Evolutionary conservation across 2,113 vertebrate species (phyloP), one percentile per base, ranked within the genome.

Genomic region (Cyprinus carpio): DNA sequence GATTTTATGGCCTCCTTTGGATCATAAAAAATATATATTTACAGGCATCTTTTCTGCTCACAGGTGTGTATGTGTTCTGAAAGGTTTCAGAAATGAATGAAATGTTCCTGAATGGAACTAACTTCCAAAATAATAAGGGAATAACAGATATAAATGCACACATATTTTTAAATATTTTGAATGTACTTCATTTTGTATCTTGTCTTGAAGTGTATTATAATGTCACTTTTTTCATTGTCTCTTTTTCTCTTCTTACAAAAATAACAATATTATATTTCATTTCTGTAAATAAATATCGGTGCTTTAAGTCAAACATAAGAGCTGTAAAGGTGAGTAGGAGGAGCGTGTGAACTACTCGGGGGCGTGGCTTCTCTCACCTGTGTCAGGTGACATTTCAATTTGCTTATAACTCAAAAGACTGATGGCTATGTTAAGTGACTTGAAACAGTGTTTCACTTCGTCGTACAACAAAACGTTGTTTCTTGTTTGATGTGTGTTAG

Each of bases 311-410:
- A 81, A 40, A 18, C 27, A 67, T 9, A 29, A 13, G 37, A 49
- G 64, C 51, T 12, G 18, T 34, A 69, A 81, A 81, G 12, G 25
- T 72, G 49, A 82, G 81, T 37, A 58, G 81, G 81, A 15, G 67
- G 81, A 37, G 67, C 67, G 81, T 31, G 29, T 56, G 46, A 34
- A 72, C 16, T 25, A 5, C 20, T 34, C 25, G 49, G 82, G 89
- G 93, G 93, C 90, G 92, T 88, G 91, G 91, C 84, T 71, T 91
- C 56, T 15, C 0, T 27, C 89, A 92, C 92, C 90, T 92, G 92
- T 77, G 81, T 89, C 91, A 92, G 83, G 83, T 87, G 83, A 78
- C 86, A 75, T 86, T 40, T 91, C 82, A 25, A 40, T 78, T 90
- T 90, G 84, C 88, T 82, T 67, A 86, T 27, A 15, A 81, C 76